Conservation (phyloP, 23 tunicate genomes). For the Ascidia mentula region DNA sequence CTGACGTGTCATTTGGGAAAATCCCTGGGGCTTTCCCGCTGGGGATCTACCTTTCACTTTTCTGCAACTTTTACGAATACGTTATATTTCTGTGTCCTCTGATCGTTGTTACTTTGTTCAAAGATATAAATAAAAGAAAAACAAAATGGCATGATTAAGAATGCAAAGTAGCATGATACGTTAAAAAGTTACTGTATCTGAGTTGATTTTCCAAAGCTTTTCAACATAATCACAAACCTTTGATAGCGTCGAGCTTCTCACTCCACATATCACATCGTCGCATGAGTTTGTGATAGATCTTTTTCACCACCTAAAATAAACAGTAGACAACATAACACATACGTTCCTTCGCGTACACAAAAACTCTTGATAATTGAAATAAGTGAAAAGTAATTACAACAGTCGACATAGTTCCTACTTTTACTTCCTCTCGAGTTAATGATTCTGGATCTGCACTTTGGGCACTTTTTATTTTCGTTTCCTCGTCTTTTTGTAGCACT, state of each 20-base stretch:
- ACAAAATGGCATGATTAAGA: too few species aligned
- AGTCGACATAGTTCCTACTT: background rate
- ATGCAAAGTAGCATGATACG: too few species aligned
- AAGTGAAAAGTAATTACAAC: too few species aligned
- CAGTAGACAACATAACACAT: background rate
- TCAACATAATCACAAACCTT: background rate
- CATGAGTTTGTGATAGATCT: background rate
- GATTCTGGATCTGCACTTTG: background rate
- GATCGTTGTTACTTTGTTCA: background rate
- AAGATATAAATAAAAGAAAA: background rate
- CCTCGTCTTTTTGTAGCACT: too few species aligned
- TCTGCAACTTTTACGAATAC: too few species aligned
- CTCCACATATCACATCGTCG: background rate
- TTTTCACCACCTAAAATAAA: background rate
- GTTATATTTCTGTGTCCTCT: too few species aligned
- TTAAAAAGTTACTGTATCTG: too few species aligned
- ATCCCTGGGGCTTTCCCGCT: too few species aligned
- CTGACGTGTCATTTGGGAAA: too few species aligned
- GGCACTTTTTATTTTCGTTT: background rate
- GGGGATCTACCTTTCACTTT: too few species aligned
- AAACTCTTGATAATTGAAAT: background rate
- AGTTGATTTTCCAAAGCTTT: too few species aligned
- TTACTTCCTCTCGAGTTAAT: background rate
- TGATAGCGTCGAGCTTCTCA: background rate
- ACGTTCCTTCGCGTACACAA: too few species aligned